Base-by-base conservation (phyloP, 2,888 invertebrate genomes). In the Pandemis corylana region DNA sequence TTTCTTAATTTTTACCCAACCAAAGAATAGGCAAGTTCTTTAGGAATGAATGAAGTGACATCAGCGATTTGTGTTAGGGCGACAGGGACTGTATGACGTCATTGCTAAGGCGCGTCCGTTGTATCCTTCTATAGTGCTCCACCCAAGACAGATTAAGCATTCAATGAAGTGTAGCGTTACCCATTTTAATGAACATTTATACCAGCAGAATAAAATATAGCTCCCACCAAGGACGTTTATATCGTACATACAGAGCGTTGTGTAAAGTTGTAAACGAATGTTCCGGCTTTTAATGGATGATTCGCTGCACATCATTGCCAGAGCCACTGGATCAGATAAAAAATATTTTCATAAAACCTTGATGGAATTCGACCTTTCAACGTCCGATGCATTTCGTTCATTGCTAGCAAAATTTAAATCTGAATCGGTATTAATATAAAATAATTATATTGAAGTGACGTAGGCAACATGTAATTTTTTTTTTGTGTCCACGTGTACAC, bases 361-460 rank as follows among this genome's bases (percentile, higher is more conserved):
- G 90, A 83, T 92, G 89, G 89, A 87, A 87, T 88, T 83, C 89
- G 92, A 89, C 93, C 93, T 92, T 87, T 87, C 87, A 85, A 87
- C 90, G 88, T 91, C 93, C 92, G 92, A 89, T 89, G 88, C 81
- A 90, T 91, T 83, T 81, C 85, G 84, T 88, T 87, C 84, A 83
- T 68, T 65, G 73, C 72, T 46, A 61, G 72, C 67, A 59, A 65
- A 69, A 69, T 74, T 66, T 36, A 51, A 65, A 59, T 36, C 46
- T 9, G 20, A 51, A 65, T 53, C 28, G 44, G 53, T 13, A 63
- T 63, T 61, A 63, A 70, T 53, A 36, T 36, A 36, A 53, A 70
- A 62, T 7, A 4, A 13, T 13, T 13, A 68, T 20, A 13, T 68
- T 28, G n/a, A 56, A 41, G 49, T 51, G 41, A 15, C 49, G 36